Base-by-base conservation (phyloP, 2,113 vertebrate species). In the Monopterus albus region DNA sequence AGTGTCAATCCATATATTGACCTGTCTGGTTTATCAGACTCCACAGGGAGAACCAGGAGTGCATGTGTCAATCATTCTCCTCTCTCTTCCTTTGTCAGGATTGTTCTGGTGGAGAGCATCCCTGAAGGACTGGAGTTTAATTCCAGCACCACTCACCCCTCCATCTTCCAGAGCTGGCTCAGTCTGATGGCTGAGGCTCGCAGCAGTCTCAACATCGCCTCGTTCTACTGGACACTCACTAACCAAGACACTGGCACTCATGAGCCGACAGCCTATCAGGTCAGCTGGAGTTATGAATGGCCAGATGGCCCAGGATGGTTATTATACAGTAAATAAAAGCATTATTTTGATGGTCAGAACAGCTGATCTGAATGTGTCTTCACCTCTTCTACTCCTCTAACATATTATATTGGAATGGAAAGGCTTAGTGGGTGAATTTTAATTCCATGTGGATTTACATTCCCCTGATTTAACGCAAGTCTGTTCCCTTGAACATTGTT, bases 171-270 rank as follows among this genome's bases (percentile, higher is more conserved):
- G 35, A 49, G 93, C 0, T 98, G 96, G 96, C 67, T 88, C 60
- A 60, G 78, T 1, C 93, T 98, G 55, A 78, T 96, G 20, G 45
- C 25, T 0, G 74, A 86, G 1, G 94, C 93, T 25, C 84, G 70
- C n/a, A 93, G 59, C 90, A 96, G 93, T 12, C 20, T 98, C 42
- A 95, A 98, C 90, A 94, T 98, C 2, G 94, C 96, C 7, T 96
- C 97, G n/a, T 98, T 98, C 90, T 98, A 98, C 25, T 98, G 97
- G 97, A 95, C 95, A 10, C 87, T 98, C 67, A 95, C 91, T 20
- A 97, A 96, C 62, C 58, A 88, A 1, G 97, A 98, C 90, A 97
- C 96, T 0, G 26, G 55, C 21, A 96, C 95, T 0, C 70, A 88
- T 0, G 94, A 96, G n/a, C 90, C 94, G 1, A 92, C 96, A 0